These are phyloP conservation scores for Chironomus riparius DNA, from an alignment of 2,888 invertebrate species.

Conservation along the genomic window DNA sequence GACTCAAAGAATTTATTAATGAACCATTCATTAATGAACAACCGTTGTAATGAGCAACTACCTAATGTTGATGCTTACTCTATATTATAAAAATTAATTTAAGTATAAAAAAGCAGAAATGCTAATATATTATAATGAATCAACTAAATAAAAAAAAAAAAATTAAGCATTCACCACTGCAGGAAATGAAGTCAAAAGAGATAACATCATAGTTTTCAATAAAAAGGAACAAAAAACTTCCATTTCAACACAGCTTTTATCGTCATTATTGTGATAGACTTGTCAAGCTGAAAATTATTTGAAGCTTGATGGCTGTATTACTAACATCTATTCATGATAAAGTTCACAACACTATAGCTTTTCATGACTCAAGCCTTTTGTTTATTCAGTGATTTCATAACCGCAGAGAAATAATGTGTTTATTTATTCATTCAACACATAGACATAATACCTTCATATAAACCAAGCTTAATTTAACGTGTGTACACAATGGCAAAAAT, in stretches of 20 bases:
- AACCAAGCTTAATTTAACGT: background rate
- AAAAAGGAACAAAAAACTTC: background rate
- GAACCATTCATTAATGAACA: no score
- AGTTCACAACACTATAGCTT: background rate
- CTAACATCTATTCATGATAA: background rate
- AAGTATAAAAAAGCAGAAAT: no score
- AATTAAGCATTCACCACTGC: no score
- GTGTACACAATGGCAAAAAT: no score
- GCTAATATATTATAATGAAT: no score
- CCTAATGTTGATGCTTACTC: no score
- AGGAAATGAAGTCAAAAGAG: no score
- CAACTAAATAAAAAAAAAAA: no score
- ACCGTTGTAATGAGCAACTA: no score
- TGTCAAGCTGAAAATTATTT: background rate
- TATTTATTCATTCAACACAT: background rate
- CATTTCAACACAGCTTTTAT: background rate
- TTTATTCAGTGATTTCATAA: constrained; percentile 18
- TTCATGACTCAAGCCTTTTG: background rate
- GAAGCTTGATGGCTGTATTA: background rate
- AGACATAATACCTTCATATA: background rate
- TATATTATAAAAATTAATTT: no score
- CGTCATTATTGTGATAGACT: background rate
- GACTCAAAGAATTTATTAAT: no score
- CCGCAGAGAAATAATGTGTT: background rate
- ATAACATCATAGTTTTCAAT: background rate